Evolutionary conservation across 1,140 invertebrate species (phyloP).

Genomic region (Oscheius sp.): DNA sequence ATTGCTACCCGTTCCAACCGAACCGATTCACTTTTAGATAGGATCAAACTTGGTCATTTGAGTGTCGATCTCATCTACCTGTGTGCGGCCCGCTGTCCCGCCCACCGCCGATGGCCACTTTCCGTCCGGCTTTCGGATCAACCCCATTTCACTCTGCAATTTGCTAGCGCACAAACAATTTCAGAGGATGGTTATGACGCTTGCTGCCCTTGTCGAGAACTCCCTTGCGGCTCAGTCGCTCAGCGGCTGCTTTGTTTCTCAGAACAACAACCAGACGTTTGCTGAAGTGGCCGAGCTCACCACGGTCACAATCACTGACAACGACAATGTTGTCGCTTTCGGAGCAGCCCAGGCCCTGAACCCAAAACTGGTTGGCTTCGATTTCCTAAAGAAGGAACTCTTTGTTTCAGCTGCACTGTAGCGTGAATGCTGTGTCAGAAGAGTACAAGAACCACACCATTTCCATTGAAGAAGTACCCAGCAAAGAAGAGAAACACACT

Average conservation of each 20-base stretch:
- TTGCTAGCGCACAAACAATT: background rate
- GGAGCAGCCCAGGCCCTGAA: background rate
- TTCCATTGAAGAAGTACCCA: slow-evolving; percentile 10
- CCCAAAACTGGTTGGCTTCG: background rate
- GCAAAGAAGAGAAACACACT: slow-evolving; percentile 8
- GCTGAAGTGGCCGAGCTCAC: slow-evolving; percentile 1
- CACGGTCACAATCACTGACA: slow-evolving; percentile 12
- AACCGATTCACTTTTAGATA: slow-evolving; percentile 16
- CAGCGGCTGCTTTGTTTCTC: slow-evolving; percentile 8
- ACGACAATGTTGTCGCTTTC: background rate
- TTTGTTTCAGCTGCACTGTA: background rate
- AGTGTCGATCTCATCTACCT: background rate
- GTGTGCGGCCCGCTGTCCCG: background rate
- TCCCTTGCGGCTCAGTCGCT: slow-evolving; percentile 16
- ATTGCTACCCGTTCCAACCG: slow-evolving; percentile 24
- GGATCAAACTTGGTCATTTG: background rate
- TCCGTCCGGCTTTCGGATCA: background rate
- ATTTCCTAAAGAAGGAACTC: background rate
- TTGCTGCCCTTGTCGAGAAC: slow-evolving; percentile 13
- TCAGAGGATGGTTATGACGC: background rate
- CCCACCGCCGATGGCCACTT: slow-evolving; percentile 8
- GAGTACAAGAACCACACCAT: slow-evolving; percentile 17
- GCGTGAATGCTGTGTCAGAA: background rate
- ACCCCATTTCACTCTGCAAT: background rate
- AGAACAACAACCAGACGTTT: slow-evolving; percentile 24